phyloP scores from a whole-genome alignment of 2,797 vertebrate genomes.

The Myotis pilosus region DNA sequence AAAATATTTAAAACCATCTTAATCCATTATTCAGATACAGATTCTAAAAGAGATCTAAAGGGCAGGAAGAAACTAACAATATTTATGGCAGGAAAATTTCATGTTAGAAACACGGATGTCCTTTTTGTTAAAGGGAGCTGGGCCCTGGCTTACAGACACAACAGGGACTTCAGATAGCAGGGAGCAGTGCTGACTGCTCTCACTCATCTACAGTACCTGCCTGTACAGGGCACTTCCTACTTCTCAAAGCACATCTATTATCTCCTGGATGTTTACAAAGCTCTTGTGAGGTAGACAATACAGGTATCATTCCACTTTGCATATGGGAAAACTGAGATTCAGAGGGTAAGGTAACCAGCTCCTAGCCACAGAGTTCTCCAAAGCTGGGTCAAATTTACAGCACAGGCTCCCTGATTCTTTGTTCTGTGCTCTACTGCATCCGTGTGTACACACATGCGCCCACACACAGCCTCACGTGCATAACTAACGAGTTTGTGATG shows the following conservation, averaged over 20 bases:
- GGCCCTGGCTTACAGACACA: not conserved
- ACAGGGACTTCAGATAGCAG: not conserved
- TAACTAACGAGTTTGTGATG: not conserved
- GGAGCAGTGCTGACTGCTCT: not conserved
- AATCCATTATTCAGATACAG: not conserved
- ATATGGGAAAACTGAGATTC: not conserved
- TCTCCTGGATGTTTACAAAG: not conserved
- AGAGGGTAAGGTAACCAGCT: not conserved
- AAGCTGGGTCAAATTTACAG: not conserved
- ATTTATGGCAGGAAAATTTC: not conserved
- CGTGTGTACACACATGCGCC: fast-evolving
- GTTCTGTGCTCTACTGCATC: not conserved
- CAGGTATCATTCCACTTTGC: not conserved
- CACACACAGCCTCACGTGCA: not conserved
- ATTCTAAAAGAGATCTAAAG: conserved; percentile 10
- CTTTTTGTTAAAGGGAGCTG: not conserved
- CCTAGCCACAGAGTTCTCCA: not conserved
- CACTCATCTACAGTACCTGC: not conserved
- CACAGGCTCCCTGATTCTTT: not conserved
- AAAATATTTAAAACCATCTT: conserved; percentile 26
- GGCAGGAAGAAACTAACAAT: conserved; percentile 9
- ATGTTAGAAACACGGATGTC: not conserved
- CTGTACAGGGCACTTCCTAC: not conserved
- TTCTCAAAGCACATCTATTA: not conserved
- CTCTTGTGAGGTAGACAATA: not conserved